phyloP scores from a whole-genome alignment of 2,888 invertebrate species.

The Tipula helvola region DNA sequence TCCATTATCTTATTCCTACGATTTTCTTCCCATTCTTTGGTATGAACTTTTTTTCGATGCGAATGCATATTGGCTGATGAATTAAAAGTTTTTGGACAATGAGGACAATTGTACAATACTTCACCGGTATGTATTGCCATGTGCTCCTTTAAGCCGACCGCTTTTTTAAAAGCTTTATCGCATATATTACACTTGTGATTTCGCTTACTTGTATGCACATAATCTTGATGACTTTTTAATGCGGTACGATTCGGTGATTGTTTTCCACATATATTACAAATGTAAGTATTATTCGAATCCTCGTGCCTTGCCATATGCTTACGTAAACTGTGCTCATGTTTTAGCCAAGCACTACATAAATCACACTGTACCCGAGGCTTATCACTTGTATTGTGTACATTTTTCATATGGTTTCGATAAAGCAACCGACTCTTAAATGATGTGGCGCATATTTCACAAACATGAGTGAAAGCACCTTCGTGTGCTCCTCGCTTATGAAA shows the following conservation, averaged over 20 bases:
- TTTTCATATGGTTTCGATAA: slow-evolving; percentile 27
- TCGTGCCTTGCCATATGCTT: slow-evolving; percentile 30
- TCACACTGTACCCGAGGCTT: slow-evolving; percentile 29
- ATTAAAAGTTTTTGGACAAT: slow-evolving; percentile 33
- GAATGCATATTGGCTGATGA: slow-evolving; percentile 35
- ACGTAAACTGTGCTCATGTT: slow-evolving; percentile 29
- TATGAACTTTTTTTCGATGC: slow-evolving; percentile 32
- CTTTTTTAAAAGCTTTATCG: slow-evolving; percentile 29
- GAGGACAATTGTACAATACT: slow-evolving; percentile 31
- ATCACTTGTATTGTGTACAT: slow-evolving; percentile 27
- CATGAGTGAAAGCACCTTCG: background rate
- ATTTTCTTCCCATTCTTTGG: slow-evolving; percentile 27
- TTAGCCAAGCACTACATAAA: slow-evolving; percentile 31
- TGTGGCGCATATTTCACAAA: slow-evolving; percentile 30
- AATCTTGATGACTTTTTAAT: slow-evolving; percentile 29
- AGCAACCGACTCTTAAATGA: slow-evolving; percentile 29
- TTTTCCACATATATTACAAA: slow-evolving; percentile 30
- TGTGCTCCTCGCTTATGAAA: slow-evolving; percentile 25
- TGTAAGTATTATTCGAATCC: slow-evolving; percentile 24
- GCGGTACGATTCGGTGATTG: slow-evolving; percentile 19
- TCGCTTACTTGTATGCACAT: slow-evolving; percentile 28
- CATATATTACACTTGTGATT: slow-evolving; percentile 30
- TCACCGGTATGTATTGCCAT: slow-evolving; percentile 36
- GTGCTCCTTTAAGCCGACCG: slow-evolving; percentile 25
- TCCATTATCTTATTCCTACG: background rate